phyloP scores from a whole-genome alignment of 2,113 vertebrate species.

The Salminus brasiliensis region DNA sequence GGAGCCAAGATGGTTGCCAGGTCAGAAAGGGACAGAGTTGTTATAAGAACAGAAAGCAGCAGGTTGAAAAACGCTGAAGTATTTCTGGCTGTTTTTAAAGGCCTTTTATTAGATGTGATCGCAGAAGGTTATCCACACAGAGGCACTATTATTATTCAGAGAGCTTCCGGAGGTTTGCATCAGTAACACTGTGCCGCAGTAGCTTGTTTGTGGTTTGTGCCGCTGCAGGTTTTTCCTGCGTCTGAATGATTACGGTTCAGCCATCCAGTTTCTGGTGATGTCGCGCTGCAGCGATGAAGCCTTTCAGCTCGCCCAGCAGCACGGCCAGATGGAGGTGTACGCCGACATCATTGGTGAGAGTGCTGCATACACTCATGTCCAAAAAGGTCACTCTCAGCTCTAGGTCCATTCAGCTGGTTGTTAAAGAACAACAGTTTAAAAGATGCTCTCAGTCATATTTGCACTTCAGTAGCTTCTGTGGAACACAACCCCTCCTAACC shows the following conservation, averaged over 20 bases:
- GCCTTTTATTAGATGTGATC: no score
- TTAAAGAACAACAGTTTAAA: no score
- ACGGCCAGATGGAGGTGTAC: slow-evolving; percentile 97
- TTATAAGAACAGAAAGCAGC: background rate
- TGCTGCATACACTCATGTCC: background rate
- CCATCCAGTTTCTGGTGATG: slow-evolving; percentile 95
- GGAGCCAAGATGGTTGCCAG: slow-evolving; percentile 99
- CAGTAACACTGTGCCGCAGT: no score
- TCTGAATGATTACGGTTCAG: slow-evolving; percentile 92
- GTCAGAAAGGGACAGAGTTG: slow-evolving; percentile 67
- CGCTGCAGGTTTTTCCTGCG: slow-evolving; percentile 87
- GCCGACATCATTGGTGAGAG: slow-evolving; percentile 93
- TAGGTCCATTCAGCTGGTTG: no score
- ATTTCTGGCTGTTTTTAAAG: background rate
- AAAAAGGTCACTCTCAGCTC: background rate
- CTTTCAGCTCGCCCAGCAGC: slow-evolving; percentile 95
- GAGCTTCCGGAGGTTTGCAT: no score
- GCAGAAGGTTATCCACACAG: no score
- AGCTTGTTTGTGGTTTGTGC: no score
- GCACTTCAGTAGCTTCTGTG: no score
- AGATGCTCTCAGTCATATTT: no score
- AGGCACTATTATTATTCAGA: no score
- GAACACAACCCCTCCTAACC: no score
- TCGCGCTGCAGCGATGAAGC: slow-evolving; percentile 96
- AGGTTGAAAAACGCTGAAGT: background rate